phyloP scores from a whole-genome alignment of 2,113 vertebrate species.

The Pao palembangensis region DNA sequence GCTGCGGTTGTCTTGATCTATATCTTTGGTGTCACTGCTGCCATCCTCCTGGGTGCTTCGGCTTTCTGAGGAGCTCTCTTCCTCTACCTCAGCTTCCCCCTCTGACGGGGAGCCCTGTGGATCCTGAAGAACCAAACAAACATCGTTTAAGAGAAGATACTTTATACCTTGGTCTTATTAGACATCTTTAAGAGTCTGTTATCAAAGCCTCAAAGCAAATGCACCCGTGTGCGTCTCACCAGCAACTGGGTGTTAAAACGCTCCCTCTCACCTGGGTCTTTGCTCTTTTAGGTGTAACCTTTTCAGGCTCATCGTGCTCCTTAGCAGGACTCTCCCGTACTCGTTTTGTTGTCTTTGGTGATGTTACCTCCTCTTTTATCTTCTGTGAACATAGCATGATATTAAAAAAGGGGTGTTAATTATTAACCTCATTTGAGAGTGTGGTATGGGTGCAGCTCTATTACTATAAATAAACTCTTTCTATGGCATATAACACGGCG shows the following conservation, averaged over 20 bases:
- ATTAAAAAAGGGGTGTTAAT: slow-evolving; percentile 10
- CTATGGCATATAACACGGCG: neutral
- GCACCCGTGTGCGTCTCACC: too few species aligned
- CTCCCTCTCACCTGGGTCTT: slow-evolving; percentile 87
- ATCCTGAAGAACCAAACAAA: slow-evolving; percentile 71
- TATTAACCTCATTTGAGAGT: neutral
- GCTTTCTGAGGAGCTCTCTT: slow-evolving; percentile 92
- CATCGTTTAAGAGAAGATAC: neutral
- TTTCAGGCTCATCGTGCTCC: slow-evolving; percentile 84
- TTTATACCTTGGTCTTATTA: too few species aligned
- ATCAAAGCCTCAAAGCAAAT: too few species aligned
- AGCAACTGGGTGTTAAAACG: neutral
- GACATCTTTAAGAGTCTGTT: too few species aligned
- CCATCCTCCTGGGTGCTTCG: slow-evolving; percentile 95
- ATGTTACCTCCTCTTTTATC: slow-evolving; percentile 85
- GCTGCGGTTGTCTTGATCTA: slow-evolving; percentile 98
- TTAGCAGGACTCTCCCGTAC: slow-evolving; percentile 84
- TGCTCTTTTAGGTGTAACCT: slow-evolving; percentile 84
- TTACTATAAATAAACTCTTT: neutral
- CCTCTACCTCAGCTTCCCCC: slow-evolving; percentile 75
- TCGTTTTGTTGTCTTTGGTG: slow-evolving; percentile 91
- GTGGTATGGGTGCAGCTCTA: too few species aligned
- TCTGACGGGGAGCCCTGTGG: slow-evolving; percentile 87
- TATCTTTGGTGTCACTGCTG: slow-evolving; percentile 98
- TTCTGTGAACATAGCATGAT: slow-evolving; percentile 71